These are phyloP conservation scores for Holotrichia oblita DNA, from an alignment of 1,140 invertebrate species.

Conservation along the genomic window DNA sequence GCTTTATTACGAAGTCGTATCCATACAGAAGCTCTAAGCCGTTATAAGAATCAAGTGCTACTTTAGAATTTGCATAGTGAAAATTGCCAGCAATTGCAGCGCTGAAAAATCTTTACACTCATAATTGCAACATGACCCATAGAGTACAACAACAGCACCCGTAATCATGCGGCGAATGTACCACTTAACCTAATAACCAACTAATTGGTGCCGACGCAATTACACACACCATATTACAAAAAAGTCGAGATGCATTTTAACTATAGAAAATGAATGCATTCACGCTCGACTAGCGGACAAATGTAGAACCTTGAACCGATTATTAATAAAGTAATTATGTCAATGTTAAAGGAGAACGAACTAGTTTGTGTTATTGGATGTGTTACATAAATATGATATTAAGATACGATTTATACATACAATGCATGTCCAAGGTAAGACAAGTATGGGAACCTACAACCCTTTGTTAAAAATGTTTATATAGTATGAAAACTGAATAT, in stretches of 20 bases:
- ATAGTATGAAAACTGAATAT: too few species aligned
- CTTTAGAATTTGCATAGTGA: not conserved
- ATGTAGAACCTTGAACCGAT: not conserved
- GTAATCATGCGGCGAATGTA: not conserved
- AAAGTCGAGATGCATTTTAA: conserved; percentile 6
- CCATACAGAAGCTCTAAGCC: not conserved
- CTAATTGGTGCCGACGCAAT: not conserved
- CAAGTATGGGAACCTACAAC: too few species aligned
- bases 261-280: not conserved
- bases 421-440: too few species aligned
- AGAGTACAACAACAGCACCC: not conserved
- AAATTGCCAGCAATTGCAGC: not conserved
- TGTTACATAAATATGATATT: not conserved
- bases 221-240: not conserved
- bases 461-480: too few species aligned
- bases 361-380: not conserved
- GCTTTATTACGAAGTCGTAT: not conserved
- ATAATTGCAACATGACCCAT: not conserved
- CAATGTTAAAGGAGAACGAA: conserved; percentile 24
- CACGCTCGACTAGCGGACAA: not conserved
- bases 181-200: conserved; percentile 25
- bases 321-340: conserved; percentile 20
- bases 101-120: not conserved
- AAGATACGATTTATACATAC: too few species aligned
- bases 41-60: not conserved